phyloP scores from a whole-genome alignment of 1,140 invertebrate genomes.

The Drosophila rufa region DNA sequence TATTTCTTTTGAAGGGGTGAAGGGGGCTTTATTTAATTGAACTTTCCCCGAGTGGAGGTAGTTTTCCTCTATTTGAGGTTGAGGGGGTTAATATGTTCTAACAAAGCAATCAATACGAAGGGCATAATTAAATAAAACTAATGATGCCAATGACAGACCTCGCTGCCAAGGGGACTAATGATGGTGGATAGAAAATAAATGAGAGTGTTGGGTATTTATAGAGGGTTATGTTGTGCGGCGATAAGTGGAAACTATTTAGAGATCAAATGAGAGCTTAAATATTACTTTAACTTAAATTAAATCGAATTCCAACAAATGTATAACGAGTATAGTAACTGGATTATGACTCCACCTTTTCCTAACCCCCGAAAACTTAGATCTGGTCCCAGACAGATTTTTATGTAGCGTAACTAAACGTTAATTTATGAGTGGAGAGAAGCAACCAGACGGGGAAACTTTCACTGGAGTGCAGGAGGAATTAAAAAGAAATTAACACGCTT shows the following conservation, averaged over 20 bases:
- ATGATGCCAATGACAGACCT: constrained; percentile 79
- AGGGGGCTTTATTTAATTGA: constrained; percentile 71
- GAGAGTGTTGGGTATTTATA: constrained; percentile 32
- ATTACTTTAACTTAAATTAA: background rate
- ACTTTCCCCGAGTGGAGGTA: constrained; percentile 59
- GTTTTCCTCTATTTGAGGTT: constrained; percentile 1
- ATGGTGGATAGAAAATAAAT: constrained; percentile 36
- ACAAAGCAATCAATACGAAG: constrained; percentile 83
- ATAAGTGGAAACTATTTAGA: constrained; percentile 15
- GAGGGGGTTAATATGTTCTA: constrained; percentile 75
- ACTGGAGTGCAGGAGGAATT: constrained; percentile 59
- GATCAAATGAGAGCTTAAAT: background rate
- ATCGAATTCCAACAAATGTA: background rate
- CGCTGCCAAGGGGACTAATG: constrained; percentile 61
- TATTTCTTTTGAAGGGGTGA: constrained; percentile 19
- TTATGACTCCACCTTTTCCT: background rate
- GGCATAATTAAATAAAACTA: constrained; percentile 84
- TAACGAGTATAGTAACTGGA: constrained; percentile 8
- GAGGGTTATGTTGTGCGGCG: constrained; percentile 9
- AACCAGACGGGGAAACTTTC: constrained; percentile 25
- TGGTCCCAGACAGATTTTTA: constrained; percentile 72
- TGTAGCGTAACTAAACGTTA: constrained; percentile 79
- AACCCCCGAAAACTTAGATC: constrained; percentile 9
- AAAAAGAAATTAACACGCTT: constrained; percentile 81
- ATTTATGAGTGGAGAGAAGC: constrained; percentile 62